A percentile compares a stretch with the other conserved stretches of the same genome.
phyloP scores from a whole-genome alignment of 2,797 vertebrate genomes.

The Atherinosoma microstoma region DNA sequence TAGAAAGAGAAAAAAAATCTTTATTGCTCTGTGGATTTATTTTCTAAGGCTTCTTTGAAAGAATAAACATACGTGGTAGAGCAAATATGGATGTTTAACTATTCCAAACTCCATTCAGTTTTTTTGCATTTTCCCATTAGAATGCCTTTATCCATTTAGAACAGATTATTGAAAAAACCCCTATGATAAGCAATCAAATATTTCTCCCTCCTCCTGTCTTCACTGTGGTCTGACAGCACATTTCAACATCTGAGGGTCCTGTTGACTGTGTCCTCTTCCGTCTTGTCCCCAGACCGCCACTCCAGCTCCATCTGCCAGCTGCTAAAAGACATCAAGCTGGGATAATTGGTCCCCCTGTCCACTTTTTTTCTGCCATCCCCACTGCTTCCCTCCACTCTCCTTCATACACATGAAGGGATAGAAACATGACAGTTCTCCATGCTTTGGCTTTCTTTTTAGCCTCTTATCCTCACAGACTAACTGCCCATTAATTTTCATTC shows the following conservation, averaged over 20 bases:
- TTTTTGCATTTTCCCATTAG: slow-evolving; percentile 13
- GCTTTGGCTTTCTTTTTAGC: slow-evolving; percentile 49
- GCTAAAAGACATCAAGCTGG: slow-evolving; percentile 68
- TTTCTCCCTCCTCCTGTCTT: slow-evolving; percentile 12
- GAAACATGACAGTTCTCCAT: slow-evolving; percentile 49
- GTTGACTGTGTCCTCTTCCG: slow-evolving; percentile 63
- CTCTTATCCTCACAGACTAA: slow-evolving; percentile 57
- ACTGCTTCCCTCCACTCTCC: slow-evolving; percentile 58
- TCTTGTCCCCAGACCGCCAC: slow-evolving; percentile 56
- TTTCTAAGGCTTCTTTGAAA: slow-evolving; percentile 10
- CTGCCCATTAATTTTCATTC: slow-evolving; percentile 70
- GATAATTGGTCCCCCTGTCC: slow-evolving; percentile 78
- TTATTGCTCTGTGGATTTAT: slow-evolving; percentile 31
- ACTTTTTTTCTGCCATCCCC: slow-evolving; percentile 57
- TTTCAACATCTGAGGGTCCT: slow-evolving; percentile 60
- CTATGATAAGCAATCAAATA: slow-evolving; percentile 22
- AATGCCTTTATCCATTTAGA: slow-evolving; percentile 34
- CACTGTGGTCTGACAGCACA: slow-evolving; percentile 42
- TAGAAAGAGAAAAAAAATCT: slow-evolving; percentile 16
- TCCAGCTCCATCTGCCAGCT: slow-evolving; percentile 52
- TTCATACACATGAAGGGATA: slow-evolving; percentile 54
- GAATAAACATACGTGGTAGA: neutral
- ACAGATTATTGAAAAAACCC: slow-evolving; percentile 18
- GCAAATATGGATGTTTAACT: slow-evolving; percentile 14
- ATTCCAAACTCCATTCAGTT: neutral